A percentile compares a stretch with the other conserved stretches of the same genome.
These are phyloP conservation scores for Drosophila oshimai DNA, from an alignment of 1,140 invertebrate genomes.

Conservation along the genomic window DNA sequence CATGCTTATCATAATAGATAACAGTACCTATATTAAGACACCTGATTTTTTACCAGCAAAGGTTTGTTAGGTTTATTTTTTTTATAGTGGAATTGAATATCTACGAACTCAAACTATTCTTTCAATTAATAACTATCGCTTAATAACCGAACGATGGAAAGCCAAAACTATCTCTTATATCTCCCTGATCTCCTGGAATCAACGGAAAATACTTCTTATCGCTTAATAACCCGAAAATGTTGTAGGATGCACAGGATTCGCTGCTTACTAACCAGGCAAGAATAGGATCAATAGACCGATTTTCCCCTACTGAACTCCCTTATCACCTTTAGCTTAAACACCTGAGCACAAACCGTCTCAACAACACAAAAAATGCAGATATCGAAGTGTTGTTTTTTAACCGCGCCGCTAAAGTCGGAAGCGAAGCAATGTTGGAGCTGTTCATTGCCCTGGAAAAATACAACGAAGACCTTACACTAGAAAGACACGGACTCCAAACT, in stretches of 20 bases:
- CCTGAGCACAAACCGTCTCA: constrained; percentile 84
- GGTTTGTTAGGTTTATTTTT: not conserved
- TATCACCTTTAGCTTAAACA: constrained; percentile 48
- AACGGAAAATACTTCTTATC: not conserved
- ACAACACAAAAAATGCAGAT: constrained; percentile 89
- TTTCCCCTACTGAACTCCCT: not conserved
- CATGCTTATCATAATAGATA: too few species aligned
- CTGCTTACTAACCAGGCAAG: not conserved
- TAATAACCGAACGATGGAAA: constrained; percentile 1
- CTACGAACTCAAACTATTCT: not conserved
- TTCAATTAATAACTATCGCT: not conserved
- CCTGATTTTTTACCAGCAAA: too few species aligned
- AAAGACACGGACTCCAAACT: constrained; percentile 62
- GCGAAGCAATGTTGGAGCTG: constrained; percentile 93
- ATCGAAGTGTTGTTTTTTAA: constrained; percentile 88
- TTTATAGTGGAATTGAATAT: not conserved
- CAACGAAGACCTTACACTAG: constrained; percentile 41
- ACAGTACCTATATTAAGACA: too few species aligned
- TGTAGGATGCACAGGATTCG: not conserved
- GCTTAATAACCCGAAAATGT: not conserved
- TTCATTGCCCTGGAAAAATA: constrained; percentile 85
- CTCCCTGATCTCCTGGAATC: not conserved
- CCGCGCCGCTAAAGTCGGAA: constrained; percentile 93
- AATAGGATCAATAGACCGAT: not conserved
- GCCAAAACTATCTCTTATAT: not conserved